phyloP scores from a whole-genome alignment of 2,888 invertebrate genomes.

The Lamellibrachia columna region DNA sequence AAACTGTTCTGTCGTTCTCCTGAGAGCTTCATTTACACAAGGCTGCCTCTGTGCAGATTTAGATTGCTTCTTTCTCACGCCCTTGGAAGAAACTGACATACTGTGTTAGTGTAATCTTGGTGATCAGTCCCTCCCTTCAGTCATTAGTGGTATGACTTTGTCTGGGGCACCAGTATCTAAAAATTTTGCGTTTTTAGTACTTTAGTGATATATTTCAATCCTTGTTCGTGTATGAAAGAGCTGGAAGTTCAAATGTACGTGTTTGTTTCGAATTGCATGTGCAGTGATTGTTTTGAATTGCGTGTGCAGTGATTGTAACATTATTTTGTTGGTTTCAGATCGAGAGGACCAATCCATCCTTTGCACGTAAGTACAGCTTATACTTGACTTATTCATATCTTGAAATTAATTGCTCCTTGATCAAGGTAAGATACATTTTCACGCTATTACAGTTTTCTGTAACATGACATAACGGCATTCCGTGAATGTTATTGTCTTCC shows the following conservation, averaged over 20 bases:
- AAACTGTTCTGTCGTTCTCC: background rate
- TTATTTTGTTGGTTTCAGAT: constrained; percentile 74
- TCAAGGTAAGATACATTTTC: background rate
- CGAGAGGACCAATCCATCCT: constrained; percentile 99
- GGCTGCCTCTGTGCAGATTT: background rate
- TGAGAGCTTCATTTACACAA: background rate
- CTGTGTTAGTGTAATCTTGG: background rate
- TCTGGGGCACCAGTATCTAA: background rate
- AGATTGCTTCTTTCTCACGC: background rate
- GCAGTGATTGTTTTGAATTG: background rate
- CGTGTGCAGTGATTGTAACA: background rate
- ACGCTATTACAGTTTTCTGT: background rate
- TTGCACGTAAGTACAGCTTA: constrained; percentile 76
- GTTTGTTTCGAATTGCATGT: background rate
- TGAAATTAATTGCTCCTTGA: background rate
- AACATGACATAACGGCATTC: background rate
- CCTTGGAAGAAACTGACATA: background rate
- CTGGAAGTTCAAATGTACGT: background rate
- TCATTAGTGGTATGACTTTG: background rate
- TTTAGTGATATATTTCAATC: background rate
- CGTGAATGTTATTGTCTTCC: background rate
- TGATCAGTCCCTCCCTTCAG: background rate
- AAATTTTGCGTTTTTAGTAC: background rate
- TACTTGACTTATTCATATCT: background rate
- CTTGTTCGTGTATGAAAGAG: background rate